phyloP scores from a whole-genome alignment of 1,140 invertebrate genomes.

The Papilio helenus region DNA sequence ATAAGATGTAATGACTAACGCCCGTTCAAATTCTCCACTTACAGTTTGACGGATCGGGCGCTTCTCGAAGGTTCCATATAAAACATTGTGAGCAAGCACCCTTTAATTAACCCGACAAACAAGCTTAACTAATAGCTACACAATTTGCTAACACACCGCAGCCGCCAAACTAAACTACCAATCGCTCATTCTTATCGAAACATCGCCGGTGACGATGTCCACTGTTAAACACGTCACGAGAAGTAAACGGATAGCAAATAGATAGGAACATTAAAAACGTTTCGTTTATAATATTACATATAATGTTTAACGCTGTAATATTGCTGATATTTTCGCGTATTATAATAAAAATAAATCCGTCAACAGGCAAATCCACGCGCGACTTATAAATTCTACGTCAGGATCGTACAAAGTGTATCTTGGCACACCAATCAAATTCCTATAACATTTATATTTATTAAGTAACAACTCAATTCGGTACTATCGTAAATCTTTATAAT shows the following conservation, averaged over 20 bases:
- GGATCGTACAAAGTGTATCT: conserved; percentile 21
- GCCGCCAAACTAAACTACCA: neutral
- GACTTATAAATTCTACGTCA: conserved; percentile 25
- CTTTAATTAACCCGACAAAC: neutral
- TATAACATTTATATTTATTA: conserved; percentile 35
- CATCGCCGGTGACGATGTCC: neutral
- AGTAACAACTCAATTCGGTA: conserved; percentile 32
- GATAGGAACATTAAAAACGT: neutral
- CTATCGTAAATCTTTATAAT: conserved; percentile 26
- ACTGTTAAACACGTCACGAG: conserved; percentile 4
- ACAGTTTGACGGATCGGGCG: too few species aligned
- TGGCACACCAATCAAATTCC: conserved; percentile 36
- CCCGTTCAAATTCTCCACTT: too few species aligned
- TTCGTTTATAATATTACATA: neutral
- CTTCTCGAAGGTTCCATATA: neutral
- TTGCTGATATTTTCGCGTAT: neutral
- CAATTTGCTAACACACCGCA: neutral
- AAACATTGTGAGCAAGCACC: neutral
- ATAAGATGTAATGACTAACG: too few species aligned
- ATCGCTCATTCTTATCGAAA: conserved; percentile 31
- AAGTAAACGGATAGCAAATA: too few species aligned
- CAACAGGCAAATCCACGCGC: neutral
- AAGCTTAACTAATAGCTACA: conserved; percentile 19
- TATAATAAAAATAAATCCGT: conserved; percentile 27
- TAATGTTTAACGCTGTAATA: neutral